Base-by-base conservation (phyloP, 92 coral and sea anemone genomes). In the Isaurus tuberculatus region DNA sequence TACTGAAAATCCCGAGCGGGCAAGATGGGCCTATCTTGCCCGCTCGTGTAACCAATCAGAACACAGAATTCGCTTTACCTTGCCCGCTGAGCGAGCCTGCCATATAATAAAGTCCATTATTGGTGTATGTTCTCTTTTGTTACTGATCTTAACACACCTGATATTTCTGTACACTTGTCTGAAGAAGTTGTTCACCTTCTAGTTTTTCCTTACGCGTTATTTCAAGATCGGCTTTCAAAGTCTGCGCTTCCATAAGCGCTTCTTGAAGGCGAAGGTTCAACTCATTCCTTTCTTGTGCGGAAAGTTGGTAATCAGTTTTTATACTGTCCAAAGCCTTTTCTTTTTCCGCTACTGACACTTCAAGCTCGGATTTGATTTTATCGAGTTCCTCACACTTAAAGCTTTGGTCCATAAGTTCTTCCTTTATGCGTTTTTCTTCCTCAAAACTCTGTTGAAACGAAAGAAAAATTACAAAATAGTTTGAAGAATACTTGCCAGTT, bases 261-360 rank as follows among this genome's bases (percentile, higher is more conserved):
- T 93, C 96, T 66, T 93, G 98, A 70, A 95, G 84, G 61, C 85
- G 90, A 15, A 93, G 81, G 61, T 95, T 92, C 64, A 93, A 81
- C 65, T 94, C 98, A 40, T 91, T 91, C 13, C 89, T 90, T 49
- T 94, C 95, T 69, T 90, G 86, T 43, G 89, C 90, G 10, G 88
- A 70, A 30, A 69, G 83, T 84, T 81, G 89, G 64, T 82, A 65
- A 49, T 91, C 94, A 27, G 85, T 84, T 79, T 77, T 89, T n/a
- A 95, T 70, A 64, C 19, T 87, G 19, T 75, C 85, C 19, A 93
- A 34, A 29, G 92, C 98, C 26, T 70, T 91, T 22, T 85, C 91
- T 75, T 85, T 94, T 55, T 58, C 78, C 19, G 83, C 84, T n/a
- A 65, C 73, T 40, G 65, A 58, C 68, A 75, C 81, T 60, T 85